Evolutionary conservation across 1,140 invertebrate species (phyloP), one percentile per base, ranked within the genome.

Genomic region (Leptestheria dahalacensis): DNA sequence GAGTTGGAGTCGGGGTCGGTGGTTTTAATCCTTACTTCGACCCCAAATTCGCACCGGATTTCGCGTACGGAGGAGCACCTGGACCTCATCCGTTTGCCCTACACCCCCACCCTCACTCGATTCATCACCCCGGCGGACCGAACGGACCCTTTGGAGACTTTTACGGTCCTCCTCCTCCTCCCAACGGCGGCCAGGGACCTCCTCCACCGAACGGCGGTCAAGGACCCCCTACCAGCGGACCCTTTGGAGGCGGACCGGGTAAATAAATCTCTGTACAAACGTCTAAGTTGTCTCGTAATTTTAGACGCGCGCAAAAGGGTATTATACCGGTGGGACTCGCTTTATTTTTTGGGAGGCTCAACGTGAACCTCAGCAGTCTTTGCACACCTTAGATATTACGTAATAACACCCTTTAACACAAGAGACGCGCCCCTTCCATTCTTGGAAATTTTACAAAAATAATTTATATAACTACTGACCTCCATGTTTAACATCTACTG

Each of bases 11-110:
- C 21, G 59, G 65, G 24, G 64, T 62, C 48, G 65, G 65, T 33
- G 86, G 86, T 66, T 90, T 90, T 49, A 57, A 57, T 71, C 85
- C 87, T 12, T 90, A 90, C 70, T 90, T 89, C 69, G 87, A 90
- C 70, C 83, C 82, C 56, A 90, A 91, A 73, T 91, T 89, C 76
- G 62, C 65, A 9, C 46, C 54, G 20, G 87, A 91, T 67, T 91
- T 91, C 73, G 83, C 85, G 12, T 90, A 91, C 73, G 88, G 84
- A 23, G 83, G 82, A 60, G 85, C 85, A 54, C 85, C 86, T 58
- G 84, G 85, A 66, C 78, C 82, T 56, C 84, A 85, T 68, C 81
- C 85, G 2, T 48, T 52, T 9, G 58, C 48, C 26, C 49, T 60
- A 49, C 58, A 60, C 29, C 48, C 58, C 15, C 58, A 60, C 25